Evolutionary conservation across 1,140 invertebrate species (phyloP).

Genomic region (Drosophila mayri): DNA sequence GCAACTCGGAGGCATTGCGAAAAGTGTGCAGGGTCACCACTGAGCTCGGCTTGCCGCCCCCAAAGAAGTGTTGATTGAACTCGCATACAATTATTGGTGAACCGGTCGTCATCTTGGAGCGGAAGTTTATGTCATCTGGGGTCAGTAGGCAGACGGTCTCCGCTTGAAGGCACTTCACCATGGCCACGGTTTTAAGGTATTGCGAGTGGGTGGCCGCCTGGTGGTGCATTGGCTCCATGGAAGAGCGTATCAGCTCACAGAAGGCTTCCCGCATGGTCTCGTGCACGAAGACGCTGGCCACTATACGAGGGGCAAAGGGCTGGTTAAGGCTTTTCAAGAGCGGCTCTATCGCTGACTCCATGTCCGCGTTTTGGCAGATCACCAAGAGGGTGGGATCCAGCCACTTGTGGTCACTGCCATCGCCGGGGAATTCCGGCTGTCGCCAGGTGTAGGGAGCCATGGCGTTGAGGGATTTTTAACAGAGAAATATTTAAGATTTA

Average conservation of each 20-base stretch:
- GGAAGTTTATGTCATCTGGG: conserved; percentile 43
- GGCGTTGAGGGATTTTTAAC: too few relatives aligned
- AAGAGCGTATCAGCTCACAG: conserved; percentile 19
- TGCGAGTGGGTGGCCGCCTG: conserved; percentile 35
- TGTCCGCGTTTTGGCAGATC: conserved; percentile 33
- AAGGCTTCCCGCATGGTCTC: conserved; percentile 55
- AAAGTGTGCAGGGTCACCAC: conserved; percentile 66
- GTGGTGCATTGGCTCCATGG: conserved; percentile 42
- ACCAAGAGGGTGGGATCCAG: conserved; percentile 50
- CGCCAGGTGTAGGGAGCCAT: conserved; percentile 58
- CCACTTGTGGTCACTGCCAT: conserved; percentile 58
- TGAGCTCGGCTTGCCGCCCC: conserved; percentile 37
- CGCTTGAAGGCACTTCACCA: conserved; percentile 45
- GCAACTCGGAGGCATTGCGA: conserved; percentile 40
- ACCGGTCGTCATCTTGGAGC: conserved; percentile 32
- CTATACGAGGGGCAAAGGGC: conserved; percentile 27
- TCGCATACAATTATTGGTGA: conserved; percentile 58
- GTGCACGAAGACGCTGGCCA: conserved; percentile 57
- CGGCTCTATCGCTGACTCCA: conserved; percentile 37
- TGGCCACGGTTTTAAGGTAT: conserved; percentile 22
- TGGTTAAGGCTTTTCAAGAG: conserved; percentile 35
- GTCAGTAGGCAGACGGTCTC: conserved; percentile 37
- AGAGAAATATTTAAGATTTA: neutral
- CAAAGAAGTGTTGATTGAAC: conserved; percentile 60
- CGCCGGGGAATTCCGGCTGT: conserved; percentile 43